These are phyloP conservation scores for Melanophora roralis DNA, from an alignment of 2,888 invertebrate genomes.

Conservation along the genomic window DNA sequence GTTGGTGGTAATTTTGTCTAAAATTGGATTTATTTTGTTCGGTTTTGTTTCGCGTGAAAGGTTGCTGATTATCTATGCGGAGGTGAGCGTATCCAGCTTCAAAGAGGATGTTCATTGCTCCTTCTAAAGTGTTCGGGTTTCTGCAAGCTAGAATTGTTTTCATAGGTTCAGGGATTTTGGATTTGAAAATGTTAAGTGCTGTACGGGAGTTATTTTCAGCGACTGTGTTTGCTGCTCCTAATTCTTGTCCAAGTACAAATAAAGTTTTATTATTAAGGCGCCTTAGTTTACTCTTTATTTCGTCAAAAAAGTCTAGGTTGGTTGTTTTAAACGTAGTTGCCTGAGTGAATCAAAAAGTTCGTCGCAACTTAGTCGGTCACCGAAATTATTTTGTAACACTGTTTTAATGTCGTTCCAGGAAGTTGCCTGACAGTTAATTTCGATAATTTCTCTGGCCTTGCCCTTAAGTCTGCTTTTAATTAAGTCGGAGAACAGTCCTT, in stretches of 20 bases:
- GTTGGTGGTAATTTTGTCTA: too few species aligned
- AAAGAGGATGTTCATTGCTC: background rate
- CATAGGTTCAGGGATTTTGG: slow-evolving; percentile 2
- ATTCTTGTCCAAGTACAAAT: slow-evolving; percentile 8
- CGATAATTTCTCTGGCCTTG: slow-evolving; percentile 49
- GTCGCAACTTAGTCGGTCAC: slow-evolving; percentile 46
- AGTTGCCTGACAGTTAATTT: slow-evolving; percentile 54
- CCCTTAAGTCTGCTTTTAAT: slow-evolving; percentile 52
- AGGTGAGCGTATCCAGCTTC: background rate
- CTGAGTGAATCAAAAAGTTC: slow-evolving; percentile 49
- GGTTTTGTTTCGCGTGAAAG: slow-evolving; percentile 59
- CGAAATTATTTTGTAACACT: slow-evolving; percentile 54
- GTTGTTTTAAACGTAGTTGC: slow-evolving; percentile 48
- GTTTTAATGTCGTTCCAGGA: slow-evolving; percentile 51
- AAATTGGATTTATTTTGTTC: slow-evolving; percentile 40
- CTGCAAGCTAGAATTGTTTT: background rate
- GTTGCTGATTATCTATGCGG: slow-evolving; percentile 35
- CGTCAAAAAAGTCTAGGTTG: slow-evolving; percentile 44
- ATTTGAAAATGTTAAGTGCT: slow-evolving; percentile 43
- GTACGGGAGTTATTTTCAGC: slow-evolving; percentile 53
- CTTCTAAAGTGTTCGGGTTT: background rate
- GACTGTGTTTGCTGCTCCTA: slow-evolving; percentile 6
- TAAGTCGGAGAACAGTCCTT: slow-evolving; percentile 54
- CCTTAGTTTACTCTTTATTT: slow-evolving; percentile 46
- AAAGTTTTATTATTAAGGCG: slow-evolving; percentile 47